Conservation (phyloP, 2,888 invertebrate genomes). For the Catotricha subobsoleta region DNA sequence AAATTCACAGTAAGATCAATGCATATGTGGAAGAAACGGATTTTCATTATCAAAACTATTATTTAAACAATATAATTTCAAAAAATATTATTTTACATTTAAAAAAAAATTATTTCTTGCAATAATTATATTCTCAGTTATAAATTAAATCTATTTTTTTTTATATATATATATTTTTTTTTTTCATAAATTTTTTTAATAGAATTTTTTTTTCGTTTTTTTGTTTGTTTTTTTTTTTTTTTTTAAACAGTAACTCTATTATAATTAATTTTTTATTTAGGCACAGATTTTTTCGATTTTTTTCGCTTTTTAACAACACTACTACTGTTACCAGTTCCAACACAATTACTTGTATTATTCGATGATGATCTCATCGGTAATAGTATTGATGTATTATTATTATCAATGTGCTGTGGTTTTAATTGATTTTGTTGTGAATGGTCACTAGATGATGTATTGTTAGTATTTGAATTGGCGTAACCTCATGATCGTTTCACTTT, state of each 20-base stretch:
- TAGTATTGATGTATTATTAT: not conserved
- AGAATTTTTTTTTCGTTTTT: not conserved
- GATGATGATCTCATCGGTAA: not conserved
- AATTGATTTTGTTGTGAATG: constrained; percentile 13
- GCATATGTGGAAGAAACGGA: not conserved
- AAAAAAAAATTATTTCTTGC: constrained; percentile 1
- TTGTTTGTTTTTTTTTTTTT: not conserved
- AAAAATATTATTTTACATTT: not conserved
- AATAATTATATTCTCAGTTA: constrained; percentile 7
- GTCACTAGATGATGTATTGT: not conserved
- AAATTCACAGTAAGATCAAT: too few relatives aligned
- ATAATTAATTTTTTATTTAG: constrained; percentile 11
- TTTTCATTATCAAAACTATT: not conserved
- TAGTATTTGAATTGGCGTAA: constrained; percentile 23
- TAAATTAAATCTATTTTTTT: not conserved
- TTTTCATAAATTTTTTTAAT: not conserved
- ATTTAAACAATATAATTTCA: not conserved
- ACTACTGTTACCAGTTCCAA: too few relatives aligned
- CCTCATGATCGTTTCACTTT: constrained; percentile 30
- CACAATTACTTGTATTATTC: too few relatives aligned
- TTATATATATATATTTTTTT: not conserved
- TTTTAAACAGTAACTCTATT: not conserved
- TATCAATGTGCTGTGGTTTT: constrained; percentile 5
- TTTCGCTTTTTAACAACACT: constrained; percentile 10
- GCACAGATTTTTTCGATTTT: constrained; percentile 13